Evolutionary conservation across 2,113 vertebrate species (phyloP), one percentile per base, ranked within the genome.

Genomic region (Cavia aperea): DNA sequence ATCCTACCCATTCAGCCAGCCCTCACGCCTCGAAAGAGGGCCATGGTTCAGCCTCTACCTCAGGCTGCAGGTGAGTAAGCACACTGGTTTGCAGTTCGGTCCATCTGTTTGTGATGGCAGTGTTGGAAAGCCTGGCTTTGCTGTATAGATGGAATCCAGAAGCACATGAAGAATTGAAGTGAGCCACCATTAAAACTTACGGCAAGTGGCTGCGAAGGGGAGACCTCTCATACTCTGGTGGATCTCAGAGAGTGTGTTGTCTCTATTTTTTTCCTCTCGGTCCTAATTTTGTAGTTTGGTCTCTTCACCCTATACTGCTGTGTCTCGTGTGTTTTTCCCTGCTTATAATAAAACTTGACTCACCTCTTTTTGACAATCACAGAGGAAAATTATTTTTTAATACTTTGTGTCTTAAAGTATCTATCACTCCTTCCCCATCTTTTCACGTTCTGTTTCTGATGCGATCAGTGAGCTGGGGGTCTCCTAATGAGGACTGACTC

Each of bases 1-100:
- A 99, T 99, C 89, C 97, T 99, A 91, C 98, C 99, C 81, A 99
- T 99, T 92, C 99, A 99, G 95, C 98, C 99, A 68, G 98, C 99
- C 73, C 97, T 99, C 93, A 99, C 99, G 0, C 99, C 99, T 21
- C 98, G 99, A 56, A 99, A 99, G 97, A 99, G 98, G 95, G 98
- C 98, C 93, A 98, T 95, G 0, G 97, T 97, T 65, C 98, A 72
- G 94, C 98, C 73, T 97, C 97, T 95, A 43, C 97, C 26, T 54
- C 98, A 98, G 95, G 97, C 95, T 0, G 97, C 96, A 97, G 97
- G 97, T 97, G 79, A 94, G 96, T 29, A 46, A 60, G 16, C 49
- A 65, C 54, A 62, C 10, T 86, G 81, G 15, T 68, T 91, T 87
- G 62, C 81, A 90, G 33, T 31, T 85, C 15, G 19, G 4, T 68